These are phyloP conservation scores for Drosophila guanche DNA, from an alignment of 1,140 invertebrate genomes.

Conservation along the genomic window DNA sequence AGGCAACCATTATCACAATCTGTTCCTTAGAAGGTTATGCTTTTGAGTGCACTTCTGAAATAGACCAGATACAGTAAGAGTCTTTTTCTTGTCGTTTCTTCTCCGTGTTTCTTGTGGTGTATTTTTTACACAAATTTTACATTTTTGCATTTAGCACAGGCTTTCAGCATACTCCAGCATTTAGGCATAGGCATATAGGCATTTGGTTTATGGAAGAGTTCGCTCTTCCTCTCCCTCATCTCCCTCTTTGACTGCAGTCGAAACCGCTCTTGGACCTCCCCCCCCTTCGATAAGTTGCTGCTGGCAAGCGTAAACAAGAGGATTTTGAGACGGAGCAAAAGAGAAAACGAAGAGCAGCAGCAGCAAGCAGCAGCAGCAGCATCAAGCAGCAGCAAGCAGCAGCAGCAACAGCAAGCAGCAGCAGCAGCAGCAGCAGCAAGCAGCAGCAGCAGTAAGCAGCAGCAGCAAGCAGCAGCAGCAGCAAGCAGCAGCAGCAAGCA, in stretches of 20 bases:
- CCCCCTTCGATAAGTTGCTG: too few species aligned
- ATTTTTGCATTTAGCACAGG: conserved; percentile 32
- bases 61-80: too few species aligned
- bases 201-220: conserved; percentile 6
- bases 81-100: too few species aligned
- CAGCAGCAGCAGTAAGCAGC: neutral
- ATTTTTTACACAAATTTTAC: neutral
- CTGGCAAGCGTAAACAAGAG: conserved; percentile 25
- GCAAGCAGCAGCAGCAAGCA: neutral
- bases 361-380: neutral
- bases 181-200: conserved; percentile 28
- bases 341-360: neutral
- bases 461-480: neutral
- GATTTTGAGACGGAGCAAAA: conserved; percentile 2
- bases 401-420: neutral
- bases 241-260: neutral
- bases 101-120: neutral
- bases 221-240: neutral
- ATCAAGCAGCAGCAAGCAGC: too few species aligned
- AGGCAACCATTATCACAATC: too few species aligned
- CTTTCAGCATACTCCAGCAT: conserved; percentile 19
- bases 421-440: neutral
- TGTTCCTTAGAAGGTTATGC: too few species aligned
- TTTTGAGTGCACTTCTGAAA: too few species aligned
- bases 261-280: too few species aligned